These are phyloP conservation scores for Homarus americanus DNA, from an alignment of 1,140 invertebrate species.

Conservation along the genomic window DNA sequence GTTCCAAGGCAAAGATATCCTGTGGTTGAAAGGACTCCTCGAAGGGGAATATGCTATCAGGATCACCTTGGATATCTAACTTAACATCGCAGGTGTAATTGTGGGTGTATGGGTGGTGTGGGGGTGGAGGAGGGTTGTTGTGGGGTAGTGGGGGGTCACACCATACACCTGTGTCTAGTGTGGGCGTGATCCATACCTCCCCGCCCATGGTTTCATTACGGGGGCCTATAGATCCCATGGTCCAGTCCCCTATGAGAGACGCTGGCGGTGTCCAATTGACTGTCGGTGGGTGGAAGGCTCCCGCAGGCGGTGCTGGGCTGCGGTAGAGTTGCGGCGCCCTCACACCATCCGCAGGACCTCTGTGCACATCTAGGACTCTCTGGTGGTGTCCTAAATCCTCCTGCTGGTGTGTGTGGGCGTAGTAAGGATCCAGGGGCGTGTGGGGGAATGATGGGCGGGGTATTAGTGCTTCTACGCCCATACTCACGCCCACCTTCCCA, in stretches of 20 bases:
- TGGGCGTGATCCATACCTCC: not conserved
- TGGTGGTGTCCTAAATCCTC: not conserved
- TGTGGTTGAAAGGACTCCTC: conserved; percentile 83
- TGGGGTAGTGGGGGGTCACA: conserved; percentile 6
- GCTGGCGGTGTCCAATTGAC: not conserved
- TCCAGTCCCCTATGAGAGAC: not conserved
- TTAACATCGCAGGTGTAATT: not conserved
- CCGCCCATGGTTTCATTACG: not conserved
- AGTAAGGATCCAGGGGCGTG: conserved; percentile 11
- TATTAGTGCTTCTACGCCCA: not conserved
- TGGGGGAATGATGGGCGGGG: conserved; percentile 5
- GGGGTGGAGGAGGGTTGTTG: too few species aligned
- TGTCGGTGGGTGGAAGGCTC: not conserved
- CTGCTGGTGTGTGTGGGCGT: not conserved
- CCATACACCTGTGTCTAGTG: not conserved
- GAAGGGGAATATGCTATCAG: conserved; percentile 53
- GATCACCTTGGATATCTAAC: not conserved
- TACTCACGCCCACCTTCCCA: not conserved
- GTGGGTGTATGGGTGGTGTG: not conserved
- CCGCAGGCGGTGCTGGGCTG: not conserved
- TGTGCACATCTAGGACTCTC: too few species aligned
- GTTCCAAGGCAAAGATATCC: conserved; percentile 87
- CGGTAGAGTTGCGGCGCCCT: not conserved
- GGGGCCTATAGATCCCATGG: not conserved
- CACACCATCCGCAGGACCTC: not conserved